phyloP scores from a whole-genome alignment of 1,140 invertebrate species.

The Aphidius ervi region DNA sequence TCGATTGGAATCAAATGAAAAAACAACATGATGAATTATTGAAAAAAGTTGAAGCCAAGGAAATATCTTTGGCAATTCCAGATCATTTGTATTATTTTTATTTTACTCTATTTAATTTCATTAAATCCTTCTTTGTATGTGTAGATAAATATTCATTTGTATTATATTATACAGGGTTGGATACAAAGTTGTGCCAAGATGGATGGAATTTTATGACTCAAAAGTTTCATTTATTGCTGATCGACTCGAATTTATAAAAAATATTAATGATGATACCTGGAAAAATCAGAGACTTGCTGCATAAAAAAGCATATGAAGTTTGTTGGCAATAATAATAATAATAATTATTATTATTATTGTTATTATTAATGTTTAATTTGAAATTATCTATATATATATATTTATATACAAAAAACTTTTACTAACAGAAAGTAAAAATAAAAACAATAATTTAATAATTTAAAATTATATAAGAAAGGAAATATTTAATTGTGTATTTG shows the following conservation, averaged over 20 bases:
- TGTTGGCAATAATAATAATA: background rate
- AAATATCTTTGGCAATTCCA: slow-evolving; percentile 40
- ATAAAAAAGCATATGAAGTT: slow-evolving; percentile 13
- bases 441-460: no score
- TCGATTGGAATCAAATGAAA: slow-evolving; percentile 50
- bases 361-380: no score
- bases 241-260: slow-evolving; percentile 31
- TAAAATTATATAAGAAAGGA: no score
- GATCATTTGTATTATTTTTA: slow-evolving; percentile 43
- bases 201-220: slow-evolving; percentile 37
- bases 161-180: slow-evolving; percentile 28
- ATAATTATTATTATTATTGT: no score
- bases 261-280: slow-evolving; percentile 23
- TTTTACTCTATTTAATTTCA: slow-evolving; percentile 23
- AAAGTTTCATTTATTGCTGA: slow-evolving; percentile 32
- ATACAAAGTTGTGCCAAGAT: slow-evolving; percentile 32
- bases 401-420: no score
- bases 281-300: slow-evolving; percentile 29
- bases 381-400: no score
- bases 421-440: no score
- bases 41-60: slow-evolving; percentile 28
- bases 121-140: background rate
- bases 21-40: slow-evolving; percentile 42
- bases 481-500: no score
- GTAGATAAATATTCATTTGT: no score